Evolutionary conservation across 2,888 invertebrate species (phyloP), one percentile per base, ranked within the genome.

Genomic region (Noctua janthe): DNA sequence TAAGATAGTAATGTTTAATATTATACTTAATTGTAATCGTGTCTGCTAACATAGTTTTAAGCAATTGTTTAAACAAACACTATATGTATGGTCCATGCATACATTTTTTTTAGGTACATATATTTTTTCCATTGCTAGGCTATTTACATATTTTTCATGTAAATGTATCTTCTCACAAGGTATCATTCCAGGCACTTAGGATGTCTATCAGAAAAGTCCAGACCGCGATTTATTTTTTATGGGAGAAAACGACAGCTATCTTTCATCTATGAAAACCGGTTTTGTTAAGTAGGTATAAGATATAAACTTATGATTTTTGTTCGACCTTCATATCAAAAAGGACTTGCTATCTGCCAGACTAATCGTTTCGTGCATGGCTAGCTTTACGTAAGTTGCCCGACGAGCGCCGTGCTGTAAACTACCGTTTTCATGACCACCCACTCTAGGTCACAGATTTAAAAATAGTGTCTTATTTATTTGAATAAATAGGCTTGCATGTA

Each of bases 381-480:
- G 78, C 87, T 88, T 89, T 87, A 89, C 76, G 75, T 83, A 82
- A 70, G 80, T 86, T 80, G 76, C 78, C 78, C 78, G 54, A 67
- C 79, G 49, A 73, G 81, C 85, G 84, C 85, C 84, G 83, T 88
- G 88, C 88, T 87, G 67, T 91, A 87, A 91, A 89, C 86, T 85
- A 87, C 85, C 83, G 87, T 88, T 91, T 91, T 92, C 92, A 91
- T 88, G 89, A 91, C 90, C 90, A 89, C 87, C 87, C 86, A 79
- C 87, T 92, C 91, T 91, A 91, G 93, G 93, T 92, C 93, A 91
- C 86, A 85, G 88, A 89, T 92, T 91, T 93, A 93, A 93, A 93
- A 93, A 91, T 91, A 92, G 90, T 91, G 89, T 91, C 91, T 90
- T 89, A 88, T 84, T 85, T 89, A 90, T 87, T 85, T 87, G 73